phyloP scores from a whole-genome alignment of 2,113 vertebrate species.

The Pseudopipra pipra region DNA sequence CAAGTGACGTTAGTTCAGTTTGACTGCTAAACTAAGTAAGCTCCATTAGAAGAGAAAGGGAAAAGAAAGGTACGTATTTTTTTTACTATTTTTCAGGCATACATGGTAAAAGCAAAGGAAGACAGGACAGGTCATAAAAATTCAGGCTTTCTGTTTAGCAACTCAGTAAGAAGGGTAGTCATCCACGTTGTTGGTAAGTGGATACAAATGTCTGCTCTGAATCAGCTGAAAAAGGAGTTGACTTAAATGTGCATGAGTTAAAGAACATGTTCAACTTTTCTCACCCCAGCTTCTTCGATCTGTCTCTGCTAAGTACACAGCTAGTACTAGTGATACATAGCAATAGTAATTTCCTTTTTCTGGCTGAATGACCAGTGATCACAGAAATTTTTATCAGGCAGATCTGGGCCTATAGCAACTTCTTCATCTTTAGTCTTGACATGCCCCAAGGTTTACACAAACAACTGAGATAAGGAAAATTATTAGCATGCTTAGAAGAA shows the following conservation, averaged over 20 bases:
- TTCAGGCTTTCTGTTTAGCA: background rate
- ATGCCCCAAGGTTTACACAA: background rate
- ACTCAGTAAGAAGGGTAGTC: background rate
- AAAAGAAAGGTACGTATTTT: background rate
- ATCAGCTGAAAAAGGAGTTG: background rate
- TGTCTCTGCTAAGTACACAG: background rate
- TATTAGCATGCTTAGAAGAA: background rate
- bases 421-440: background rate
- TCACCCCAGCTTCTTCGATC: background rate
- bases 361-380: background rate
- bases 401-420: background rate
- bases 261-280: background rate
- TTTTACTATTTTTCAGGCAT: background rate
- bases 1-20: background rate
- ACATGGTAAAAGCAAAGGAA: background rate
- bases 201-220: background rate
- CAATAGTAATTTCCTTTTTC: background rate
- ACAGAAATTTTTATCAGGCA: background rate
- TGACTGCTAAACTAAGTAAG: background rate
- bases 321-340: background rate
- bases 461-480: background rate
- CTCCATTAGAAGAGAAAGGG: background rate
- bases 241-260: background rate
- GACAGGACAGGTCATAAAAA: background rate
- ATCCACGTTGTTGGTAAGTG: background rate